Percentiles rank a stretch among this genome's conserved stretches.
These are phyloP conservation scores for Dendrophyllia cribrosa DNA, from an alignment of 64 coral and sea anemone species.

Conservation along the genomic window DNA sequence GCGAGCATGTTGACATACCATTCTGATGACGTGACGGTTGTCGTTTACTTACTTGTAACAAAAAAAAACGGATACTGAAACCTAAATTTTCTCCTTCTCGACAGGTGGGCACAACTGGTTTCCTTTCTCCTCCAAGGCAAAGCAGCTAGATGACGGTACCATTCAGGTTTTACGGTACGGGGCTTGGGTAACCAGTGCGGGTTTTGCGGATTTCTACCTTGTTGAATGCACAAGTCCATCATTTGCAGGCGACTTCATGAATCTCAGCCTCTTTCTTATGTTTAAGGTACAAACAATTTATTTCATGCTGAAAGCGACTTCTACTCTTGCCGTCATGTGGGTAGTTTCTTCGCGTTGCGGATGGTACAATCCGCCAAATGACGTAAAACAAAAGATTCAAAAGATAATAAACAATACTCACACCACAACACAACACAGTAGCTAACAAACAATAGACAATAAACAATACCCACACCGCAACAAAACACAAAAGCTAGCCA, in stretches of 20 bases:
- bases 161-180: constrained; percentile 69
- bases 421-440: too few species aligned
- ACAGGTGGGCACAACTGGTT: constrained; percentile 85
- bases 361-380: too few species aligned
- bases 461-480: too few species aligned
- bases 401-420: too few species aligned
- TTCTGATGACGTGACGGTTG: too few species aligned
- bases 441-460: too few species aligned
- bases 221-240: constrained; percentile 78
- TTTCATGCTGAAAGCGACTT: too few species aligned
- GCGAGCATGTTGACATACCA: too few species aligned
- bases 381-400: too few species aligned
- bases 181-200: constrained; percentile 76
- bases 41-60: not conserved
- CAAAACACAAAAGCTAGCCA: too few species aligned
- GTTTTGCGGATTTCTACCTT: constrained; percentile 82
- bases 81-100: not conserved
- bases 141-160: constrained; percentile 46
- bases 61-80: not conserved
- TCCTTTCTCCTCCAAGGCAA: constrained; percentile 76
- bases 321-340: too few species aligned
- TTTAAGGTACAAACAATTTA: constrained; percentile 61
- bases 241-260: constrained; percentile 75
- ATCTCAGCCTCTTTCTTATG: constrained; percentile 69
- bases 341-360: too few species aligned